phyloP scores from a whole-genome alignment of 2,797 vertebrate species.

The Poecilia velifera region DNA sequence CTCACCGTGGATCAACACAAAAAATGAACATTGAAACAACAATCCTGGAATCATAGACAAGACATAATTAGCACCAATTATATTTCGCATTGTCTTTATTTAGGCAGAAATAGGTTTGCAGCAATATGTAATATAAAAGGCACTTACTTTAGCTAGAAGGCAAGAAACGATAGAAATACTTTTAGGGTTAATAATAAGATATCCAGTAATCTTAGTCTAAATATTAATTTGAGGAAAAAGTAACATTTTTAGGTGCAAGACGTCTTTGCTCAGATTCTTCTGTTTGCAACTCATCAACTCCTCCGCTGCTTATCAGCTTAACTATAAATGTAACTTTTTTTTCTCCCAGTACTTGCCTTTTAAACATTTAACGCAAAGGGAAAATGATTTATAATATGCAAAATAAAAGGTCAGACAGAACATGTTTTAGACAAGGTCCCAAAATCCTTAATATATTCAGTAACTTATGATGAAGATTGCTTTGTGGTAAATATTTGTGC shows the following conservation, averaged over 20 bases:
- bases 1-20: not conserved
- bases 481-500: not conserved
- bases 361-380: not conserved
- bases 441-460: not conserved
- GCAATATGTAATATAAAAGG: not conserved
- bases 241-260: not conserved
- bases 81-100: not conserved
- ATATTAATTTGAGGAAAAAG: not conserved
- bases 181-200: not conserved
- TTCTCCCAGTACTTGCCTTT: not conserved
- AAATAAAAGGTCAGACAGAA: not conserved
- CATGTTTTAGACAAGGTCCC: not conserved
- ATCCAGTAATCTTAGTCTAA: not conserved
- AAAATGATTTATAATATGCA: not conserved
- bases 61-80: not conserved
- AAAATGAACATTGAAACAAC: not conserved
- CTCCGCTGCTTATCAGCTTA: not conserved
- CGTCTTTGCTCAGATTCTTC: not conserved
- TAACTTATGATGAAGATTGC: not conserved
- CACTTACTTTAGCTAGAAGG: not conserved
- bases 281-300: not conserved
- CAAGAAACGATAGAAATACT: not conserved
- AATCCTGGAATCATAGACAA: not conserved
- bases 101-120: not conserved
- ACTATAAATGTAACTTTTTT: not conserved